Evolutionary conservation across 2,797 vertebrate genomes (phyloP), one percentile per base, ranked within the genome.

Genomic region (Coregonus sp.): DNA sequence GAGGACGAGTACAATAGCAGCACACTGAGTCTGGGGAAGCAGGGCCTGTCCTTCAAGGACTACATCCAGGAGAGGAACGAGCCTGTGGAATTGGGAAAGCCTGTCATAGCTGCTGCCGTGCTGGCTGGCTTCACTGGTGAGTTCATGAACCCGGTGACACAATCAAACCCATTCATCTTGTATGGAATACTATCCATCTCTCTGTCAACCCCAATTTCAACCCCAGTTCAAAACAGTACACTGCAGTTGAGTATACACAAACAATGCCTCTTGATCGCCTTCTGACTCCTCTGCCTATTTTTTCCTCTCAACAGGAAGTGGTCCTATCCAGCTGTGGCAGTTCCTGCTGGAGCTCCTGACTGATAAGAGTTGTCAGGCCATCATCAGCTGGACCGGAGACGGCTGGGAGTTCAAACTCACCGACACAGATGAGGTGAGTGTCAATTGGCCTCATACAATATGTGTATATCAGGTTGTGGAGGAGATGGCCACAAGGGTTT

Each of bases 381-480:
- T 97, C 88, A 96, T 97, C 81, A 96, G 96, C 52, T 97, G 96
- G 96, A 97, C 96, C 0, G 95, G 95, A 70, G 96, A 97, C 5
- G 96, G 96, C 67, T 97, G 96, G 96, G 96, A 97, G 76, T 97
- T 97, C 56, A 97, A 97, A 86, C 95, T 97, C 1, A 93, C 94
- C 2, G 96, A 97, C 80, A 96, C 95, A 0, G 96, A 96, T 35
- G 96, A 97, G 94, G 96, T 96, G 82, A 47, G 89, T 87, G 73
- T 63, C 47, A 18, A 20, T 59, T 18, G 56, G n/a, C 16, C 56
- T 59, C n/a, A 16, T 59, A 47, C 40, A 47, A 16, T n/a, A 56
- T 56, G n/a, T 18, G 54, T 59, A 18, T 18, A 59, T 16, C 14
- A 16, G 54, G 16, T 47, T 47, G 40, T 47, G 40, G 54, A 59